phyloP scores from a whole-genome alignment of 2,888 invertebrate genomes.

The Bombylius major region DNA sequence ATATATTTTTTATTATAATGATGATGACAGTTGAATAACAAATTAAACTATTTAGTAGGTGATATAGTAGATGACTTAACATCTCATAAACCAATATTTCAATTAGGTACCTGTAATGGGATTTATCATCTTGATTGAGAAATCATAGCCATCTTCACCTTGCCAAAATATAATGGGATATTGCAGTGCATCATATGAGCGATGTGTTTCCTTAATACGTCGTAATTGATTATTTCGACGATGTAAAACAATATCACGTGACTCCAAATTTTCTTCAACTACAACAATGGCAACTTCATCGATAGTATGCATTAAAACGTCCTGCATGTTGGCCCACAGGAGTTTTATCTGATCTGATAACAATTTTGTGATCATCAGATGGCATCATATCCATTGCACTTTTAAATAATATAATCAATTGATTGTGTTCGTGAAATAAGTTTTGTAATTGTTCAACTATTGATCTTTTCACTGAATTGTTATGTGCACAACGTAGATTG shows the following conservation, averaged over 20 bases:
- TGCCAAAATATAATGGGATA: slow-evolving; percentile 24
- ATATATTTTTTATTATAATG: not conserved
- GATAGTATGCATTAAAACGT: slow-evolving; percentile 21
- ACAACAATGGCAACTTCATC: slow-evolving; percentile 21
- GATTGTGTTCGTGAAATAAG: slow-evolving; percentile 8
- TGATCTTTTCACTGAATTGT: not conserved
- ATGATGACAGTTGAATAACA: too few relatives aligned
- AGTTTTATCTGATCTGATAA: slow-evolving; percentile 23
- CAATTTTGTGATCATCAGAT: slow-evolving; percentile 17
- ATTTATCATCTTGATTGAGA: slow-evolving; percentile 12
- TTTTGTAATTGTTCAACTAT: slow-evolving; percentile 4
- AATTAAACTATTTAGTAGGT: too few relatives aligned
- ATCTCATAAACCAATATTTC: too few relatives aligned
- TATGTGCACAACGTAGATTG: slow-evolving; percentile 8
- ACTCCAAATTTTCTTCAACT: slow-evolving; percentile 18
- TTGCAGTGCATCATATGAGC: slow-evolving; percentile 7
- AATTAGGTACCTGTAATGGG: slow-evolving; percentile 10
- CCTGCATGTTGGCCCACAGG: slow-evolving; percentile 20
- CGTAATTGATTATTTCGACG: slow-evolving; percentile 16
- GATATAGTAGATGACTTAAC: too few relatives aligned
- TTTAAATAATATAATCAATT: slow-evolving; percentile 15
- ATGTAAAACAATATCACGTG: slow-evolving; percentile 21
- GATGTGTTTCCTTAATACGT: slow-evolving; percentile 19
- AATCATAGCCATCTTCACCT: slow-evolving; percentile 21
- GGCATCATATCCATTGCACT: slow-evolving; percentile 18